Conservation (phyloP, 1,140 invertebrate species). For the Neuroterus valhalla region DNA sequence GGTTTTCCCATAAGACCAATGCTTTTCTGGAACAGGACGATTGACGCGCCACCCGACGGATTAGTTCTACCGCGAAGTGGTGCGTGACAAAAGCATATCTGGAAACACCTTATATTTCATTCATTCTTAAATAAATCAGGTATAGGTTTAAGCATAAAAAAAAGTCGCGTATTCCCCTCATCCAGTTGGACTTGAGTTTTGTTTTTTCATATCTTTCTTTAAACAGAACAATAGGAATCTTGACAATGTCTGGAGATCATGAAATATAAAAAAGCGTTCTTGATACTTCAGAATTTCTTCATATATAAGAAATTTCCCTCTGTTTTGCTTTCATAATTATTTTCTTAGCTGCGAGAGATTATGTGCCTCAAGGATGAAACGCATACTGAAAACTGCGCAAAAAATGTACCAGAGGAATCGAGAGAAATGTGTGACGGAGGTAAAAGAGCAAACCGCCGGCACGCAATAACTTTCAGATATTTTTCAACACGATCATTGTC, state of each 20-base stretch:
- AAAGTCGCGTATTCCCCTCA: no score
- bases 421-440: conserved; percentile 41
- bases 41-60: no score
- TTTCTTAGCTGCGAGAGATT: conserved; percentile 35
- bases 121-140: no score
- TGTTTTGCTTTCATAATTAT: neutral
- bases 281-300: neutral
- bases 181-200: no score
- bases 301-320: neutral
- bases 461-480: conserved; percentile 53
- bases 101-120: no score
- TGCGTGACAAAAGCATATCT: no score
- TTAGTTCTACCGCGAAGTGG: no score
- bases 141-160: no score
- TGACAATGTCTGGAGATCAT: neutral
- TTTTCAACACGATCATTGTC: conserved; percentile 46
- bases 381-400: conserved; percentile 40
- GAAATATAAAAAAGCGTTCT: neutral
- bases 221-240: conserved; percentile 36
- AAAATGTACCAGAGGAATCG: conserved; percentile 37
- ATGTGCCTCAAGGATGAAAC: conserved; percentile 35
- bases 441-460: conserved; percentile 37
- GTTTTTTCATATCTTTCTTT: conserved; percentile 40
- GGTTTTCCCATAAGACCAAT: no score
- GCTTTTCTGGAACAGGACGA: no score